Conservation (phyloP, 35 echinoderm and acorn worm genomes). For the Amphiura filiformis region DNA sequence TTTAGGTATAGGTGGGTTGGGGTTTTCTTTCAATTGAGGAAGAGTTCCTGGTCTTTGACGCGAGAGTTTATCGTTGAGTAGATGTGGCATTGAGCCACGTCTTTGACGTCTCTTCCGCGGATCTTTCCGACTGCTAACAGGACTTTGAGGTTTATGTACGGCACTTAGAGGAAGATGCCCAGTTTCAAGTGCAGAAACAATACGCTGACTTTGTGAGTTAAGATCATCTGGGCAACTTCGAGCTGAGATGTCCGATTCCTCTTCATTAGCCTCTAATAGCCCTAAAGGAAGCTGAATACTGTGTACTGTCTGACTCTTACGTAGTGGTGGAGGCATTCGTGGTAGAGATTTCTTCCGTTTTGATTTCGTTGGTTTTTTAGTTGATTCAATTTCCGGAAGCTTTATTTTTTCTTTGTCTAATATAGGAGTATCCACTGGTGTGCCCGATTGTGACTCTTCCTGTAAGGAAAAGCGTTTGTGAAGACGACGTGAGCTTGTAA, state of each 20-base stretch:
- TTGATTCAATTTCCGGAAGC: background rate
- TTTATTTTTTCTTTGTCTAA: background rate
- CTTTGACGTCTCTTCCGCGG: slow-evolving; percentile 17
- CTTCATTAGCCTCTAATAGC: slow-evolving; percentile 42
- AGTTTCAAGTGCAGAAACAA: background rate
- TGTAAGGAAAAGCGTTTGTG: background rate
- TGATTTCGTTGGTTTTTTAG: background rate
- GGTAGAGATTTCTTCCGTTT: slow-evolving; percentile 54
- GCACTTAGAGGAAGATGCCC: background rate
- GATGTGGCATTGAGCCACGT: slow-evolving; percentile 62
- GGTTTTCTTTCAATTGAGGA: slow-evolving; percentile 76
- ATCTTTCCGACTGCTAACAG: background rate
- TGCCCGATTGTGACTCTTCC: background rate
- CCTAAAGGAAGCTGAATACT: slow-evolving; percentile 56
- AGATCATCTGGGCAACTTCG: slow-evolving; percentile 33
- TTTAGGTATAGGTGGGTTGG: slow-evolving; percentile 63
- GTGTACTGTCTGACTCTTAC: slow-evolving; percentile 82
- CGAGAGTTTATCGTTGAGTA: slow-evolving; percentile 76
- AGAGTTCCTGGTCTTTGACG: slow-evolving; percentile 62
- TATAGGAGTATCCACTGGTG: background rate
- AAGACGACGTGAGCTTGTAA: background rate
- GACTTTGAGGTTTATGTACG: background rate
- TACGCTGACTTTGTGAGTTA: background rate
- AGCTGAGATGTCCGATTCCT: slow-evolving; percentile 14
- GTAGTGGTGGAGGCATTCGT: slow-evolving; percentile 76